Base-by-base conservation (phyloP, 2,888 invertebrate species). In the Trachelus tabidus region DNA sequence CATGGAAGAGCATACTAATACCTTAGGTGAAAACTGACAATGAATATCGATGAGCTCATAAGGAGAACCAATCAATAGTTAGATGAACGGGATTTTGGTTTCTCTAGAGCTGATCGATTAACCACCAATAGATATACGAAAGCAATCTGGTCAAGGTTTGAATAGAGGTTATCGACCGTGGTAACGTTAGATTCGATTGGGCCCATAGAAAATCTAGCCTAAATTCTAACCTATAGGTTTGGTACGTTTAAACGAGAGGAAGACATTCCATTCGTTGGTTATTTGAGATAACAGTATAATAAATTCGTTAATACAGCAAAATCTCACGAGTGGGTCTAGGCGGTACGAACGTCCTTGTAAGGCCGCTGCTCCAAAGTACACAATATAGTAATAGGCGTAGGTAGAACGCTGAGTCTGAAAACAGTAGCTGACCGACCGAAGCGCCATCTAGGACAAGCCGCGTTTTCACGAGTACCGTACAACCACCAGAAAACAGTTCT, bases 311-410 rank as follows among this genome's bases (percentile, higher is more conserved):
- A 56, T 56, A 23, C 6, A 56, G 23, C 9, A 56, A 56, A 56
- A 56, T 23, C 6, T 71, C 31, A 34, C 31, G 71, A 31, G 31
- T 12, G 12, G 31, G 56, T 56, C 23, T 15, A 56, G 56, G 83
- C 83, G 81, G 81, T 81, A 81, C 81, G 81, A 85, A 83, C 84
- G 84, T 80, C 84, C 84, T 84, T 84, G 84, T 83, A 85, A 84
- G 84, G 84, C 84, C 84, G 84, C 84, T 84, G 83, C 84, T 78
- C 85, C 83, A 85, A 85, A 81, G 84, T 81, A 81, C 82, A 82
- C 79, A 82, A 83, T 23, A 56, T 23, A 23, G 23, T 56, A 23
- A 56, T 56, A 23, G 56, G 6, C 56, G 56, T 23, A 56, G 2
- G 2, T 6, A 56, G 6, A 56, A 2, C 2, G 56, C 56, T 2